Percentiles rank a stretch among this genome's conserved stretches.
Evolutionary conservation across 2,888 invertebrate genomes (phyloP).

Genomic region (Drosophila nigricruria): DNA sequence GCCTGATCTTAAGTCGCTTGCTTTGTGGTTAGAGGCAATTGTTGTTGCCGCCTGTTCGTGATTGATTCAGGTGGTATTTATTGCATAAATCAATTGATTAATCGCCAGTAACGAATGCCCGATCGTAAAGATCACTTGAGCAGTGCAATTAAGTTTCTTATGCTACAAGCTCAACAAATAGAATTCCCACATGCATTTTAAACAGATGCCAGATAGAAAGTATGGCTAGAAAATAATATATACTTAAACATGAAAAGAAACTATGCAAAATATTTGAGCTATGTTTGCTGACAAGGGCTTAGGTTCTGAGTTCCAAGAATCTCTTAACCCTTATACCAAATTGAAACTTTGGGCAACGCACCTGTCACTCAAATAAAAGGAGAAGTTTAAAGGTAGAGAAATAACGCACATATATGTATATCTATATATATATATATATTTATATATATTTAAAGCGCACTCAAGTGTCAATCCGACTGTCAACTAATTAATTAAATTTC

Average conservation of each 20-base stretch:
- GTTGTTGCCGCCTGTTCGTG: constrained; percentile 45
- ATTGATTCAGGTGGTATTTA: constrained; percentile 63
- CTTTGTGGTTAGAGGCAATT: constrained; percentile 19
- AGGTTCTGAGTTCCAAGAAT: constrained; percentile 58
- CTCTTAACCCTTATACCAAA: constrained; percentile 5
- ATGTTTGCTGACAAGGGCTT: neutral
- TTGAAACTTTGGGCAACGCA: constrained; percentile 39
- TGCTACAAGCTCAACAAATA: neutral
- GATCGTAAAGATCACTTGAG: constrained; percentile 30
- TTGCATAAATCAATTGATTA: constrained; percentile 54
- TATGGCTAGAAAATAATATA: neutral
- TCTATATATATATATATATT: neutral
- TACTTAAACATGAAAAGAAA: neutral
- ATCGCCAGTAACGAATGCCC: constrained; percentile 35
- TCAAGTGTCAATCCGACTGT: constrained; percentile 83
- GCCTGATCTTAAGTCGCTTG: constrained; percentile 26
- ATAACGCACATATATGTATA: constrained; percentile 6
- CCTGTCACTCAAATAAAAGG: constrained; percentile 60
- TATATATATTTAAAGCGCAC: constrained; percentile 51
- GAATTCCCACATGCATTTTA: neutral
- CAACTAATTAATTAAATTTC: constrained; percentile 85
- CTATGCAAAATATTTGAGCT: neutral
- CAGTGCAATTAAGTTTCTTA: constrained; percentile 12
- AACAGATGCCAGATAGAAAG: neutral
- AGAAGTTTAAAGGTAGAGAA: constrained; percentile 20